These are phyloP conservation scores for Pollenia amentaria DNA, from an alignment of 2,888 invertebrate genomes.

Conservation along the genomic window DNA sequence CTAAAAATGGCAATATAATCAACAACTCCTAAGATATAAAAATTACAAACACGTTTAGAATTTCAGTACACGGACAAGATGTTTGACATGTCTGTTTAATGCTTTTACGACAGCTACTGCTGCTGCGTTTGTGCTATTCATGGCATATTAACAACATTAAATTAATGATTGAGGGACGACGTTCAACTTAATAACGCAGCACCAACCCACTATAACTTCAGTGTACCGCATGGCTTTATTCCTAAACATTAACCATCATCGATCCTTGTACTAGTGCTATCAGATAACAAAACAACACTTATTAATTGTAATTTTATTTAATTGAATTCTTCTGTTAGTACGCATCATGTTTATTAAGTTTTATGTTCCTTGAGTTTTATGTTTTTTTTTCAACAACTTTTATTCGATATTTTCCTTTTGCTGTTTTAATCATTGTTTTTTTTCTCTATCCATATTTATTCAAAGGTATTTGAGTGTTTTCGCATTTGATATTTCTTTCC, in stretches of 20 bases:
- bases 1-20: neutral
- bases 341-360: slow-evolving; percentile 70
- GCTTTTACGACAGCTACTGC: slow-evolving; percentile 8
- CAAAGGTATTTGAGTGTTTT: slow-evolving; percentile 18
- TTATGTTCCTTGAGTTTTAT: neutral
- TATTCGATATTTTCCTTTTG: slow-evolving; percentile 22
- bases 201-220: neutral
- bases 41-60: slow-evolving; percentile 70
- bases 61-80: slow-evolving; percentile 58
- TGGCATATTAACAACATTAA: slow-evolving; percentile 61
- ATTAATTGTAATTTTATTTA: slow-evolving; percentile 73
- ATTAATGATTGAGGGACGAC: slow-evolving; percentile 59
- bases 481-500: neutral
- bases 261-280: slow-evolving; percentile 18
- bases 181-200: slow-evolving; percentile 33
- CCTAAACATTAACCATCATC: neutral
- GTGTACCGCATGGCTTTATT: neutral
- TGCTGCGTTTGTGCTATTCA: slow-evolving; percentile 28
- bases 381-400: neutral
- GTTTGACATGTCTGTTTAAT: slow-evolving; percentile 63
- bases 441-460: slow-evolving; percentile 25
- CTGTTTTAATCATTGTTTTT: slow-evolving; percentile 43
- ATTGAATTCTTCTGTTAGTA: slow-evolving; percentile 68
- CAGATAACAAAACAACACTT: slow-evolving; percentile 65
- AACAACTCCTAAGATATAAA: slow-evolving; percentile 49